phyloP scores from a whole-genome alignment of 2,888 invertebrate genomes.

The Strigamia maritima region DNA sequence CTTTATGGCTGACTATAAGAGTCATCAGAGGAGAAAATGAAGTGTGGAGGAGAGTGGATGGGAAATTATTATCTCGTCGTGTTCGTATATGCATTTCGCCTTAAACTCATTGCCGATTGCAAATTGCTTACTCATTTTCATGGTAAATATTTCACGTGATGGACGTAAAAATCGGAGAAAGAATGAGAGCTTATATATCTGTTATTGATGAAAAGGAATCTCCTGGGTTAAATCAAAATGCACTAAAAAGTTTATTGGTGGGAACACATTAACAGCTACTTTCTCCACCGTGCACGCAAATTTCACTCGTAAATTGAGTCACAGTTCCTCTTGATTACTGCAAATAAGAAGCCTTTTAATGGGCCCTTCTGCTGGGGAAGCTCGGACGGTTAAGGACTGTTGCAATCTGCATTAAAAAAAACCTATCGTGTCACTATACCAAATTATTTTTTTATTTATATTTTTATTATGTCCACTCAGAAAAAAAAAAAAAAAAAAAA shows the following conservation, averaged over 20 bases:
- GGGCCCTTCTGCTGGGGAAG: background rate
- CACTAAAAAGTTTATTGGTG: constrained; percentile 25
- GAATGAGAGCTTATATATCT: constrained; percentile 31
- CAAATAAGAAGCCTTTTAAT: constrained; percentile 10
- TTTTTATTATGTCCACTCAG: too few species aligned
- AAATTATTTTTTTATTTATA: background rate
- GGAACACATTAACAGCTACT: constrained; percentile 24
- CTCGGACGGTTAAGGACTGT: background rate
- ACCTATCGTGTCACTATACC: background rate
- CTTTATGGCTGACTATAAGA: constrained; percentile 26
- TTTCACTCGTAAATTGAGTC: constrained; percentile 19
- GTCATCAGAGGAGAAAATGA: constrained; percentile 29
- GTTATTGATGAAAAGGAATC: constrained; percentile 1
- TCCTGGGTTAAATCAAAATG: constrained; percentile 15
- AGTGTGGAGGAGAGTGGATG: constrained; percentile 6
- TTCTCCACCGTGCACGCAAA: constrained; percentile 2
- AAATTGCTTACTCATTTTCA: constrained; percentile 18
- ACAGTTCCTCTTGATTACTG: constrained; percentile 15
- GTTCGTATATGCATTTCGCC: background rate
- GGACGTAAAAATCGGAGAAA: background rate
- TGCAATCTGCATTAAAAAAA: background rate
- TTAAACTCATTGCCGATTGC: constrained; percentile 34
- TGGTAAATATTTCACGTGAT: constrained; percentile 3
- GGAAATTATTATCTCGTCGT: constrained; percentile 31
- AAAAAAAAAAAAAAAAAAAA: too few species aligned